Percentiles rank a stretch among this genome's conserved stretches.
Conservation (phyloP, 1,140 invertebrate species). For the Leguminivora glycinivorella region DNA sequence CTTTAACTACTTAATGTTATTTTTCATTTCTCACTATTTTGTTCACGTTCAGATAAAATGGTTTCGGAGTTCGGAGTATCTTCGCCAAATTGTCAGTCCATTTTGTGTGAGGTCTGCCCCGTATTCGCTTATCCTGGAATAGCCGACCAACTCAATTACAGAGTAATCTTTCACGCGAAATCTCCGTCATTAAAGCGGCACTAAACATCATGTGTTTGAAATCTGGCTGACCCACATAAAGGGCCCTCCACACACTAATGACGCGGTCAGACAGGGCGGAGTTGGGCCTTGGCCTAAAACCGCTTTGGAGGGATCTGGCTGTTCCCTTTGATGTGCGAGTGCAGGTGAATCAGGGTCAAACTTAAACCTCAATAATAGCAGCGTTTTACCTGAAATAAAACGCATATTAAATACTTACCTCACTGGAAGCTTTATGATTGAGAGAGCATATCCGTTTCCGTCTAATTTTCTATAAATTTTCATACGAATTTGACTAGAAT, state of each 20-base stretch:
- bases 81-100: neutral
- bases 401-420: too few species aligned
- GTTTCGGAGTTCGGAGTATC: neutral
- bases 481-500: too few species aligned
- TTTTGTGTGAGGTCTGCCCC: neutral
- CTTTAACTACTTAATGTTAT: too few species aligned
- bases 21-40: too few species aligned
- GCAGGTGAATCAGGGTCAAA: too few species aligned
- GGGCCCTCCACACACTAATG: constrained; percentile 39
- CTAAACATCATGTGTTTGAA: constrained; percentile 17
- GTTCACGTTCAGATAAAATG: too few species aligned
- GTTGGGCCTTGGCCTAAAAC: constrained; percentile 46
- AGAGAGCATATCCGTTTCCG: too few species aligned
- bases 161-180: constrained; percentile 12
- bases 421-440: too few species aligned
- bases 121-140: neutral
- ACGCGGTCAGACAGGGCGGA: constrained; percentile 51
- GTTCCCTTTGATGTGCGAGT: too few species aligned
- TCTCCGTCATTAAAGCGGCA: constrained; percentile 19
- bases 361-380: too few species aligned
- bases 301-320: neutral
- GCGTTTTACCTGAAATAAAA: too few species aligned
- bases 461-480: too few species aligned
- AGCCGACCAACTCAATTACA: neutral
- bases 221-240: constrained; percentile 43